A percentile compares a stretch with the other conserved stretches of the same genome.
These are phyloP conservation scores for Parazoanthus swiftii DNA, from an alignment of 92 coral and sea anemone species.

Conservation along the genomic window DNA sequence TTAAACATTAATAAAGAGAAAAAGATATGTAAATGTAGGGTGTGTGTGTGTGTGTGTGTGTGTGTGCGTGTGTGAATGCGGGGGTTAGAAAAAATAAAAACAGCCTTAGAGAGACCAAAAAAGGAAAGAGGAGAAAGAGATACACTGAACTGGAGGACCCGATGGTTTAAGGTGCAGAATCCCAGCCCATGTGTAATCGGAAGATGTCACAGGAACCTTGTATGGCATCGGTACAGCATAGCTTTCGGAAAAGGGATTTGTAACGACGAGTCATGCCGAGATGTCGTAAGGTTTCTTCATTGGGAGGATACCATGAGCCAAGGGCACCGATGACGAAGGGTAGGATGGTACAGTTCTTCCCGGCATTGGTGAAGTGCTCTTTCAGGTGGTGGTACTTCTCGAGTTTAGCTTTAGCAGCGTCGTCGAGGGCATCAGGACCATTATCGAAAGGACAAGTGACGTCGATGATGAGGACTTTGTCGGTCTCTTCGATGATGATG, in stretches of 20 bases:
- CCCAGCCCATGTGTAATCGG: conserved; percentile 44
- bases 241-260: conserved; percentile 42
- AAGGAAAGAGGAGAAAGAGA: conserved; percentile 7
- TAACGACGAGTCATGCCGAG: conserved; percentile 42
- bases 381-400: conserved; percentile 26
- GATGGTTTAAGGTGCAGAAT: background rate
- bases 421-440: conserved; percentile 38
- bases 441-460: conserved; percentile 45
- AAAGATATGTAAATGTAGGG: background rate
- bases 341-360: background rate
- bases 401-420: conserved; percentile 34
- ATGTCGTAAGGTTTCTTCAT: conserved; percentile 2
- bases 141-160: background rate
- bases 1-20: background rate
- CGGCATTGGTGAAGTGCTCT: background rate
- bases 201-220: conserved; percentile 37
- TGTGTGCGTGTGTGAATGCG: conserved; percentile 2
- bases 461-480: conserved; percentile 32
- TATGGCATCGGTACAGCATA: conserved; percentile 47
- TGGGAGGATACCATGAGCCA: conserved; percentile 40
- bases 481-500: conserved; percentile 34
- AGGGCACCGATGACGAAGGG: conserved; percentile 40
- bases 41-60: background rate
- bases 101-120: conserved; percentile 8
- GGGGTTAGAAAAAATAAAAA: conserved; percentile 2